A percentile compares a stretch with the other conserved stretches of the same genome.
These are phyloP conservation scores for Paradoxurus hermaphroditus DNA, from an alignment of 2,113 vertebrate species.

Conservation along the genomic window DNA sequence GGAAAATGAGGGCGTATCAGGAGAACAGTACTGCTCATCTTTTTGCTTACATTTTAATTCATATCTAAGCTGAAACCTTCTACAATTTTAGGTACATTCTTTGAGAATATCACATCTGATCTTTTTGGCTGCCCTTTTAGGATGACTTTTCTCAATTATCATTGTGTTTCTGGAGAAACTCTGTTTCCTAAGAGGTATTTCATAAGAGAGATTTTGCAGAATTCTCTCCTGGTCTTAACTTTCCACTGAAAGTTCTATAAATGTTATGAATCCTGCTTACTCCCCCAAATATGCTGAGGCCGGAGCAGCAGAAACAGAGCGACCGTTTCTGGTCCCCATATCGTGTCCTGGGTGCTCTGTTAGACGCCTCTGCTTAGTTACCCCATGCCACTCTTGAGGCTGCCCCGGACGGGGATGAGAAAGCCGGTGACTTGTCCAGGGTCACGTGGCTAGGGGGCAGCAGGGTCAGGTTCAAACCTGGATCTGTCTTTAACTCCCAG, in stretches of 20 bases:
- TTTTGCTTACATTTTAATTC: background rate
- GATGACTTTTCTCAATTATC: background rate
- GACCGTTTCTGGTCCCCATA: background rate
- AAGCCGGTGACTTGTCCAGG: background rate
- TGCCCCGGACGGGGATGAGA: background rate
- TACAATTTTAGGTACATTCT: background rate
- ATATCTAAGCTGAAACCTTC: too few species aligned
- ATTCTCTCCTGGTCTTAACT: background rate
- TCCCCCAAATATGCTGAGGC: rapidly evolving
- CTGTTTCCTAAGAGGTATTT: background rate
- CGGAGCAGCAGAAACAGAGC: background rate
- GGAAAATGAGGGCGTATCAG: background rate
- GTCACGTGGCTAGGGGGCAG: rapidly evolving
- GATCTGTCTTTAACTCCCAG: too few species aligned
- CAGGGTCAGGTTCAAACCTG: rapidly evolving
- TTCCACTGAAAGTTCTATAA: background rate
- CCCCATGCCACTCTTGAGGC: rapidly evolving
- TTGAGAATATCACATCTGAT: background rate
- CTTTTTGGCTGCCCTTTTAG: background rate
- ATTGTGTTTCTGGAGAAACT: background rate
- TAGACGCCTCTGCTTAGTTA: rapidly evolving
- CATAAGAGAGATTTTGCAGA: background rate
- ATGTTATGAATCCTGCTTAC: background rate
- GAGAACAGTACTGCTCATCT: background rate
- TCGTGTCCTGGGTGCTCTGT: background rate